Base-by-base conservation (phyloP, 2,113 vertebrate species). In the Engystomops pustulosus region DNA sequence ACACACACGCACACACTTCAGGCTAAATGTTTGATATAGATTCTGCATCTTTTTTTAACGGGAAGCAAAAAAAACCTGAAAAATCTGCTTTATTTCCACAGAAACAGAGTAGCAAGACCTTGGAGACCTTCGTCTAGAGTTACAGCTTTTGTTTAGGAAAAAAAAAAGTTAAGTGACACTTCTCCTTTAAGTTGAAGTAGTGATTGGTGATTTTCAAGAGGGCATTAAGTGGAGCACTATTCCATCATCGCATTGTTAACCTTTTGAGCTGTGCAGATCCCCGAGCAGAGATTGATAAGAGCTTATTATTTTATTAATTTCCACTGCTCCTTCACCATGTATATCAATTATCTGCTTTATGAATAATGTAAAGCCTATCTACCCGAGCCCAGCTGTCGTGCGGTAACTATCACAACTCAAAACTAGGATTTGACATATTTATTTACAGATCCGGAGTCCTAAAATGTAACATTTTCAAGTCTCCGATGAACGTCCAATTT, bases 291-390 rank as follows among this genome's bases (percentile, higher is more conserved):
- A 79, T 70, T 85, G 75, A 85, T 84, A 85, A 70, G 45, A 79
- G 62, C 71, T 58, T 85, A 79, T 85, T 85, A 70, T 79, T 85
- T 85, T 83, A 85, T 79, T 85, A 79, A 85, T 85, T 85, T 70
- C 49, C 49, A 44, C 47, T 79, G 36, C 83, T 70, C 8, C 34
- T 70, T 79, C 74, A 58, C 47, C 15, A 34, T 69, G 83, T 62
- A 70, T 85, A 85, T 85, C 83, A 85, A 79, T 79, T 78, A 85
- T 70, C 75, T 70, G 45, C 14, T 23, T n/a, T 32, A 79, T 85
- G 60, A 85, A 79, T 76, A 78, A 79, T 85, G 74, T 51, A 85
- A 79, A 44, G 68, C 3, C 47, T 27, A 70, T 79, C 47, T 78
- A 79, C 36, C 62, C 34, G n/a, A 38, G 38, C 65, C 51, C 74